These are phyloP conservation scores for Danio rerio DNA, from an alignment of 2,113 vertebrate species.

Conservation along the genomic window GRCz12tu NC_133195.1:21125501-21126000, in stretches of 20 bases:
- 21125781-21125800: conserved; percentile 64
- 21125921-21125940: conserved; percentile 69
- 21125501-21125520: neutral
- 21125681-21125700: neutral
- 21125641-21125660: conserved; percentile 32
- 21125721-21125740: conserved; percentile 23
- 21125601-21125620: neutral
- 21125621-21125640: neutral
- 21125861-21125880: conserved; percentile 72
- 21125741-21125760: conserved; percentile 51
- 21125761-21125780: conserved; percentile 51
- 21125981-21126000: conserved; percentile 81
- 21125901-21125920: conserved; percentile 73
- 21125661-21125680: neutral
- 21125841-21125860: conserved; percentile 64
- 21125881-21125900: conserved; percentile 72
- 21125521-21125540: neutral
- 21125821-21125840: conserved; percentile 64
- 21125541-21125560: neutral
- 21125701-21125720: neutral
- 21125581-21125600: neutral
- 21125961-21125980: conserved; percentile 76
- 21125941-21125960: conserved; percentile 77
- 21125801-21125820: conserved; percentile 78
- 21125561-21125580: neutral